These are phyloP conservation scores for Henricia sp. DNA, from an alignment of 53 echinoderm and acorn worm species.

Conservation along the genomic window DNA sequence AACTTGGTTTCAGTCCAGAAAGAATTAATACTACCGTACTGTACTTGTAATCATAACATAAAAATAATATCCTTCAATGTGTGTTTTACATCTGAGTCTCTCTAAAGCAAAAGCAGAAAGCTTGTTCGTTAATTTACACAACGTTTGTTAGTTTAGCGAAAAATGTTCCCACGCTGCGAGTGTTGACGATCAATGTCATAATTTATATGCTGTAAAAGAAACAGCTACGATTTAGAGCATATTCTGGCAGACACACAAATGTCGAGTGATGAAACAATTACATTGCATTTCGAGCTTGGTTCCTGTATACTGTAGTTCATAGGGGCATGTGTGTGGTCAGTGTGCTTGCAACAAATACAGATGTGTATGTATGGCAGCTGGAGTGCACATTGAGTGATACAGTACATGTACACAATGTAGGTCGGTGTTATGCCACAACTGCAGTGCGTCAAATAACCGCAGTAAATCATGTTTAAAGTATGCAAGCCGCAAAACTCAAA, in stretches of 20 bases:
- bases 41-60: too few relatives aligned
- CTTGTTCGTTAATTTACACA: too few relatives aligned
- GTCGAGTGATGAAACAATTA: constrained; percentile 45
- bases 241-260: constrained; percentile 12
- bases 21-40: too few relatives aligned
- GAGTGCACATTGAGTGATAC: too few relatives aligned
- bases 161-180: constrained; percentile 30
- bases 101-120: too few relatives aligned
- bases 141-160: neutral
- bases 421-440: too few relatives aligned
- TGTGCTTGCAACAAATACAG: too few relatives aligned
- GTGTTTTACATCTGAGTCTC: too few relatives aligned
- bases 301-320: constrained; percentile 20
- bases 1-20: too few relatives aligned
- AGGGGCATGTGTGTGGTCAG: neutral
- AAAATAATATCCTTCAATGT: too few relatives aligned
- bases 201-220: constrained; percentile 20
- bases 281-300: constrained; percentile 5
- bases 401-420: too few relatives aligned
- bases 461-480: constrained; percentile 42
- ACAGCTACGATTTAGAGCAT: neutral
- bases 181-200: neutral
- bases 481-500: neutral
- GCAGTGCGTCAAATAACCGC: neutral
- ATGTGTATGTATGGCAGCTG: too few relatives aligned